Base-by-base conservation (phyloP, 2,113 vertebrate genomes). In the Equus przewalskii region DNA sequence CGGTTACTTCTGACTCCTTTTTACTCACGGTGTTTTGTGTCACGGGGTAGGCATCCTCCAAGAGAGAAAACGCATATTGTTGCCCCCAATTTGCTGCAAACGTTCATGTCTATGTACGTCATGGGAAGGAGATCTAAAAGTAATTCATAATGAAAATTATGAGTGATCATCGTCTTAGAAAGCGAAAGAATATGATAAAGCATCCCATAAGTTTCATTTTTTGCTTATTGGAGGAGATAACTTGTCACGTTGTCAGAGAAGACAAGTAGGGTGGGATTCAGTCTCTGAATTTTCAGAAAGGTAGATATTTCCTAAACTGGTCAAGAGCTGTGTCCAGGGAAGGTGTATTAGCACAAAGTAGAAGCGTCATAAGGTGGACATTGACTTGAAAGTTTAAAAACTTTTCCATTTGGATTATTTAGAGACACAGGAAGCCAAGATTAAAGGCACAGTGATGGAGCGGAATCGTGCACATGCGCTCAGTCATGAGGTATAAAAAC, bases 401-500 rank as follows among this genome's bases (percentile, higher is more conserved):
- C 64, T 14, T 22, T 92, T 75, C 70, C 44, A 88, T 91, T 91
- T 87, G 97, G 87, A 58, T 94, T 81, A 94, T 86, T 91, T 81
- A 70, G 67, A 96, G 76, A 94, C 72, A 69, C 41, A 28, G 73
- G 79, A 92, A 96, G 91, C 80, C 62, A 92, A 85, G 75, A 76
- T 96, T 65, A 92, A 96, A 93, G 95, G 80, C 9, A 3, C 28
- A 60, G 44, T 44, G 51, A 88, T 51, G 78, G 46, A 92, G 54
- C 21, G 5, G 79, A 65, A 12, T 73, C 93, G 76, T 93, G 44
- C 75, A 33, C 83, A 60, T 78, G 85, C 83, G 64, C 79, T 98
- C 86, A 89, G 44, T 92, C 75, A 83, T 1, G 56, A 94, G 93
- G 84, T 91, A 93, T 94, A 56, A 91, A 89, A 94, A 93, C 89